Base-by-base conservation (phyloP, 92 coral and sea anemone genomes). In the Porites evermanni region DNA sequence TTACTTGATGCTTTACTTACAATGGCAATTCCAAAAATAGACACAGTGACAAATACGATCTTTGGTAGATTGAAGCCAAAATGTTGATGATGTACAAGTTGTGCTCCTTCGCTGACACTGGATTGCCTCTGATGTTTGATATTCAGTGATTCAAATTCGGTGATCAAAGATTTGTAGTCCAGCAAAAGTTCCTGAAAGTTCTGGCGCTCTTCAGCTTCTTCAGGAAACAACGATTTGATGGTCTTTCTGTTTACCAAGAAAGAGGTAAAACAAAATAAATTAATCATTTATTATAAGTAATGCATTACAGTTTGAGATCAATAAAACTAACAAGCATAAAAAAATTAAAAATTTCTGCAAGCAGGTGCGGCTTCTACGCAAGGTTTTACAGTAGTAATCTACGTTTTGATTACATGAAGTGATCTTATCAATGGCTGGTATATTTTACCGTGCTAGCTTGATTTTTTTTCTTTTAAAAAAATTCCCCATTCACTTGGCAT, bases 161-260 rank as follows among this genome's bases (percentile, higher is more conserved):
- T 18, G 77, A 95, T 52, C n/a, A 93, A 8, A 14, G 81, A 44
- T 56, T 67, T 61, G 77, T 95, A 95, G 78, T 84, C 87, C 13
- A 73, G 68, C 3, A 61, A 75, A 26, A 75, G 24, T 53, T 86
- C 88, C 38, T 84, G 81, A 20, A 77, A 13, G 16, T 64, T 71
- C 20, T 67, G 69, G 54, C 97, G 87, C 56, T 77, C 84, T 9
- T 51, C 82, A 2, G 88, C 70, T 84, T 93, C 92, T 14, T 70
- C 78, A 13, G 98, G 95, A 78, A 93, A 95, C 63, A 94, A 67
- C 74, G 80, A 81, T 86, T 93, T 89, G 68, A 97, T 93, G 29
- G 96, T 93, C 81, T 89, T 97, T 86, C 99, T 96, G 75, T 18
- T 19, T 75, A 0, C 6, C 7, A 38, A 4, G 52, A 73, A 64